Conservation (phyloP, 1,140 invertebrate genomes). For the Triops longicaudatus region DNA sequence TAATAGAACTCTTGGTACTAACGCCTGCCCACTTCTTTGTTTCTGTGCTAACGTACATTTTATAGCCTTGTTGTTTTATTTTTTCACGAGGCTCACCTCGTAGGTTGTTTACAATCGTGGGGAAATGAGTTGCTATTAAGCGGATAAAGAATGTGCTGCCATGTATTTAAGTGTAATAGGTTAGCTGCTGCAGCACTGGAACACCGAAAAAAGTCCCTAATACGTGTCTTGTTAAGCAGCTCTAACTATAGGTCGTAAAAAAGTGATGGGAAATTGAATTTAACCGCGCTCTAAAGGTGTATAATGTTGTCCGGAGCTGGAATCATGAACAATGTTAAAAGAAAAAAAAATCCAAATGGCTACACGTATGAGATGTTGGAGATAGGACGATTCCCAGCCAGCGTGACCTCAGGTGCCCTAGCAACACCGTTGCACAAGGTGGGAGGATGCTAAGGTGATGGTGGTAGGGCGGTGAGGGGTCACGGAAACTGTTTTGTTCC, state of each 20-base stretch:
- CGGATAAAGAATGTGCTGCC: constrained; percentile 1
- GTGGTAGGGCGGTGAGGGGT: not conserved
- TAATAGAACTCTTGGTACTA: not conserved
- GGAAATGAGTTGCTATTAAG: constrained; percentile 2
- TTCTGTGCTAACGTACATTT: not conserved
- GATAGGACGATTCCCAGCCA: not conserved
- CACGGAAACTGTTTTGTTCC: not conserved
- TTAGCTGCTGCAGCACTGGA: not conserved
- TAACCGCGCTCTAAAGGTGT: not conserved
- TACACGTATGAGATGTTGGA: not conserved
- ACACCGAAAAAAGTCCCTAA: not conserved
- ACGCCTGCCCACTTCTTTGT: constrained; percentile 10
- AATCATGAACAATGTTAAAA: not conserved
- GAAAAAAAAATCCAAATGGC: not conserved
- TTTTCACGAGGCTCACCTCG: not conserved
- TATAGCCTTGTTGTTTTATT: not conserved
- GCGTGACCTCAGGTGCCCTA: constrained; percentile 5
- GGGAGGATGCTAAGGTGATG: not conserved
- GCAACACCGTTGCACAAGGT: not conserved
- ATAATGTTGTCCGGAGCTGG: not conserved
- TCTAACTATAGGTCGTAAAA: constrained; percentile 9
- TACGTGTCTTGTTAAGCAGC: not conserved
- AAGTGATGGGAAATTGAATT: constrained; percentile 9
- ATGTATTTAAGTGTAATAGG: constrained; percentile 12
- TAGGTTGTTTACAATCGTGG: not conserved